Evolutionary conservation across 2,113 vertebrate species (phyloP), one percentile per base, ranked within the genome.

Genomic region (Porphyrio hochstetteri): DNA sequence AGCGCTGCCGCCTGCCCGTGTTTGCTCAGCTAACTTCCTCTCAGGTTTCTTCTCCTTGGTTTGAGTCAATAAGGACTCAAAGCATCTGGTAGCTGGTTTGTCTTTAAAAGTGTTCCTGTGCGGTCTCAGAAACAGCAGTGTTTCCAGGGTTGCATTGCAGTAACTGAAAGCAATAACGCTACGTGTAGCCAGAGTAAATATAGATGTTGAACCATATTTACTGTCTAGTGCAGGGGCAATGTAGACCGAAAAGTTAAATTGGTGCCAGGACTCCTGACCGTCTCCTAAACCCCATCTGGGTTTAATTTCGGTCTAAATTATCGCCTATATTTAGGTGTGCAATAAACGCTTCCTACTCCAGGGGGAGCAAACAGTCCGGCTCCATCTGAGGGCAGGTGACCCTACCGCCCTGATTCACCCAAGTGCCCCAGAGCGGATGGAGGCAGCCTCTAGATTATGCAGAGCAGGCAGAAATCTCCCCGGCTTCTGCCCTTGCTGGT

Each of bases 1-100:
- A 1, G 28, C 5, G 40, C 82, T 61, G n/a, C 1, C 1, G 27
- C 36, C 36, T 40, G 0, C 4, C 13, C 35, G 4, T 0, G 1
- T 80, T 67, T 10, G 67, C 59, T 50, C 46, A 24, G 42, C 40
- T 38, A 24, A n/a, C 36, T 50, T 35, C 19, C 18, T 48, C 18
- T 13, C 33, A 38, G 63, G 59, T 7, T 36, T 65, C 77, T 63
- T 46, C 14, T 36, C 60, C 63, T 18, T 21, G 8, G 5, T 52
- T 56, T 15, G 33, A 52, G 35, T 40, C 24, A 33, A 2, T 29
- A 29, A 65, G 50, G 69, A 42, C 55, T 38, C 55, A 23, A n/a
- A 69, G 33, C 13, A 23, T 31, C n/a, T 42, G 20, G 20, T 40
- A 64, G 44, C 42, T 72, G n/a, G 8, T 48, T 86, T 44, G n/a